Conservation (phyloP, 2,113 vertebrate species). For the Tachuris rubrigastra region DNA sequence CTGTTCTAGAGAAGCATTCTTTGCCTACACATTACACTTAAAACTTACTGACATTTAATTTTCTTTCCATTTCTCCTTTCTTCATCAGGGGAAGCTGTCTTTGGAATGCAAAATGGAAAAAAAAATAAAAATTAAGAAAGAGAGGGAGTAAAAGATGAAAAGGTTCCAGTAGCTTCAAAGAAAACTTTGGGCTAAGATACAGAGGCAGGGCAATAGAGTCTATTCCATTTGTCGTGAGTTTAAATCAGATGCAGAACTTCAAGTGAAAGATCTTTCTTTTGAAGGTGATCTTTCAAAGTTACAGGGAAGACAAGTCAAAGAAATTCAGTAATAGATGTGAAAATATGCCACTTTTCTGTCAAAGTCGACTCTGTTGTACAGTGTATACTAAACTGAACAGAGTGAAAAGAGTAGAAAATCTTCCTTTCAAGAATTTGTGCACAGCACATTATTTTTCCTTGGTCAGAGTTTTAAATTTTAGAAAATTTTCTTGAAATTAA, state of each 20-base stretch:
- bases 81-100: neutral
- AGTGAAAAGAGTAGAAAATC: neutral
- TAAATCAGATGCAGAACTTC: neutral
- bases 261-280: neutral
- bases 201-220: neutral
- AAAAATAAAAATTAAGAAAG: neutral
- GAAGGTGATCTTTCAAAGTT: neutral
- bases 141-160: neutral
- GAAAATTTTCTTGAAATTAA: neutral
- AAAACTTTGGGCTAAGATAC: neutral
- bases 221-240: neutral
- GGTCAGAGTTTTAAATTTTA: neutral
- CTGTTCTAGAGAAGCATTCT: neutral
- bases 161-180: neutral
- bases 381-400: neutral
- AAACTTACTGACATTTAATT: neutral
- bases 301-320: neutral
- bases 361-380: neutral
- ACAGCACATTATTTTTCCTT: neutral
- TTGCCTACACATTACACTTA: neutral
- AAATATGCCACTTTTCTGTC: neutral
- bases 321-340: neutral
- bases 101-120: neutral
- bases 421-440: neutral
- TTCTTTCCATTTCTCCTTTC: neutral